A percentile compares a stretch with the other conserved stretches of the same genome.
phyloP scores from a whole-genome alignment of 2,113 vertebrate genomes.

The Osmerus eperlanus region DNA sequence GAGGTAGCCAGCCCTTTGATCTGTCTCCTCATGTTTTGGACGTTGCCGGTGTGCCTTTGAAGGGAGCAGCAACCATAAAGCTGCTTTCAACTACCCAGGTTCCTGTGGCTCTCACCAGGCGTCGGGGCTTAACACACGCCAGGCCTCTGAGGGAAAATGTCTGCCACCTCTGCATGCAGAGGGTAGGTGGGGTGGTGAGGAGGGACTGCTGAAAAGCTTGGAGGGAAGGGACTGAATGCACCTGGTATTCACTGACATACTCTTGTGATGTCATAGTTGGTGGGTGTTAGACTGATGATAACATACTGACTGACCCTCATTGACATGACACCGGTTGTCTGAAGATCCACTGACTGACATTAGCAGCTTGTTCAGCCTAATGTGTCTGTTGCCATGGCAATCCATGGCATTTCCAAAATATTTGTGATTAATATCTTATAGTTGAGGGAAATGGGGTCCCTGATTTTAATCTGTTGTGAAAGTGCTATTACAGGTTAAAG shows the following conservation, averaged over 20 bases:
- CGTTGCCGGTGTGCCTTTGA: constrained; percentile 59
- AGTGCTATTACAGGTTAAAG: too few relatives aligned
- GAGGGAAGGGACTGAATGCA: too few relatives aligned
- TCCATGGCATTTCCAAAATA: constrained; percentile 8
- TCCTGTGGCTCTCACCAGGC: constrained; percentile 43
- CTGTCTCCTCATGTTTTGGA: constrained; percentile 50
- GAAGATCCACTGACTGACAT: too few relatives aligned
- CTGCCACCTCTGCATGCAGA: constrained; percentile 22
- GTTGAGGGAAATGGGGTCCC: background rate
- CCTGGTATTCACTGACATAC: too few relatives aligned
- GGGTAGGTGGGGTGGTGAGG: background rate
- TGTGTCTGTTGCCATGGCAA: background rate
- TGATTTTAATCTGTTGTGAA: background rate
- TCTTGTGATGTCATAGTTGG: constrained; percentile 23
- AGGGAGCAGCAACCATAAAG: constrained; percentile 55
- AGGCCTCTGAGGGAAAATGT: constrained; percentile 42
- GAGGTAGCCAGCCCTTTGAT: constrained; percentile 61
- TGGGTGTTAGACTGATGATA: constrained; percentile 29
- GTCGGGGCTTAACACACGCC: constrained; percentile 46
- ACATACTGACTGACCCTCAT: constrained; percentile 4
- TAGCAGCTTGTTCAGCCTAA: too few relatives aligned
- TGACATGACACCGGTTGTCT: too few relatives aligned
- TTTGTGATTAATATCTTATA: constrained; percentile 45
- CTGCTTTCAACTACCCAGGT: constrained; percentile 59
- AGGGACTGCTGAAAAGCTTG: too few relatives aligned